Evolutionary conservation across 2,113 vertebrate genomes (phyloP).

Genomic region (Otolemur garnettii): DNA sequence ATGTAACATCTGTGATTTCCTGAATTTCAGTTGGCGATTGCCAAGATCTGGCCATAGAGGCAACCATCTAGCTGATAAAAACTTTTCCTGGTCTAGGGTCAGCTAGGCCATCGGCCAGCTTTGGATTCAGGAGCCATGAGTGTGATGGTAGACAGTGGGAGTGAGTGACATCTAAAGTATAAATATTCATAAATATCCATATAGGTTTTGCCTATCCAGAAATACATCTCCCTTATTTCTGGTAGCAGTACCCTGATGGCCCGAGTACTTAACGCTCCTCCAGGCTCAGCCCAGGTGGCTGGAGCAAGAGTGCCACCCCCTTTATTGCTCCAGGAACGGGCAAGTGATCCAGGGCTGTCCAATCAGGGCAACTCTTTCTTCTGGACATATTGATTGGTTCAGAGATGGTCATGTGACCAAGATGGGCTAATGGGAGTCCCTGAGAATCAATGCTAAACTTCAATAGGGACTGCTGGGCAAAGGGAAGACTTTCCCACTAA

Average conservation of each 20-base stretch:
- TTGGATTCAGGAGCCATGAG: background rate
- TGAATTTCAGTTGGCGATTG: no score
- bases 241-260: rapidly evolving
- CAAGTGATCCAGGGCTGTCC: background rate
- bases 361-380: background rate
- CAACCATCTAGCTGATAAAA: background rate
- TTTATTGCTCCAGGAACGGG: background rate
- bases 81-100: background rate
- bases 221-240: no score
- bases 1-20: no score
- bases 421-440: background rate
- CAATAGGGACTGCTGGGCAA: background rate
- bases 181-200: rapidly evolving
- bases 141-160: rapidly evolving
- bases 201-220: no score
- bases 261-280: no score
- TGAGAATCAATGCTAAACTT: background rate
- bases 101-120: rapidly evolving
- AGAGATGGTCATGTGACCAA: background rate
- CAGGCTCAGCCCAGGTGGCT: no score
- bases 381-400: background rate
- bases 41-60: background rate
- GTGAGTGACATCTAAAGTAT: rapidly evolving
- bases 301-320: rapidly evolving
- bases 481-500: background rate